Base-by-base conservation (phyloP, 2,113 vertebrate species). In the Cyprinodon brontotheroides region DNA sequence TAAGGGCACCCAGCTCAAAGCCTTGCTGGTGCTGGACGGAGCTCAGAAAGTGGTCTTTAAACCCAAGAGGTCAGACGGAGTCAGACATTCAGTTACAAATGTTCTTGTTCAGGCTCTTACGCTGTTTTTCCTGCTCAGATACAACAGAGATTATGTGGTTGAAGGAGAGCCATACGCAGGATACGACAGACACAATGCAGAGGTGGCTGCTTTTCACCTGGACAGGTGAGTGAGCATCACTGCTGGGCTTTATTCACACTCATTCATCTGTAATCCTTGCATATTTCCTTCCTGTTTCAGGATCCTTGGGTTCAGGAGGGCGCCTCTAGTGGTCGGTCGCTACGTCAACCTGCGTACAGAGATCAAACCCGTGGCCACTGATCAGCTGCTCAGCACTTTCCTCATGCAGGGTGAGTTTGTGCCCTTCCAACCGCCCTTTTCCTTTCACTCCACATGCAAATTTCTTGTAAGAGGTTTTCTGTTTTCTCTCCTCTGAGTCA, bases 1-100 rank as follows among this genome's bases (percentile, higher is more conserved):
- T 75, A 99, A 99, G 87, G 98, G 98, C 36, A 99, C 98, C 0
- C 98, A 99, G 38, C 95, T 99, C 74, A 99, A 99, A 86, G 97
- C 98, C 70, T 88, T 99, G 84, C 89, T 99, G 68, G 95, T 99
- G 74, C 96, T 99, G 74, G 98, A 99, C 50, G 97, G 97, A 66
- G 97, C 97, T 2, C 98, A 99, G 92, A 99, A 99, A 88, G 98
- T 99, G 22, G 98, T 99, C 85, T 99, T 99, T 91, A 99, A 99
- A 81, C 98, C 98, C 68, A 99, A 97, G 84, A 96, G 98, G 98
- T 99, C 80, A 93, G 85, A 79, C 29, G 29, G 29, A 29, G 29
- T 29, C 29, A 29, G 29, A 29, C 29, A 29, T 29, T 29, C 4
- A 12, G 53, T 39, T 22, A 11, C 9, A 59, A 11, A 2, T 0